Conservation (phyloP, 2,113 vertebrate species). For the Periophthalmodon schlosseri region DNA sequence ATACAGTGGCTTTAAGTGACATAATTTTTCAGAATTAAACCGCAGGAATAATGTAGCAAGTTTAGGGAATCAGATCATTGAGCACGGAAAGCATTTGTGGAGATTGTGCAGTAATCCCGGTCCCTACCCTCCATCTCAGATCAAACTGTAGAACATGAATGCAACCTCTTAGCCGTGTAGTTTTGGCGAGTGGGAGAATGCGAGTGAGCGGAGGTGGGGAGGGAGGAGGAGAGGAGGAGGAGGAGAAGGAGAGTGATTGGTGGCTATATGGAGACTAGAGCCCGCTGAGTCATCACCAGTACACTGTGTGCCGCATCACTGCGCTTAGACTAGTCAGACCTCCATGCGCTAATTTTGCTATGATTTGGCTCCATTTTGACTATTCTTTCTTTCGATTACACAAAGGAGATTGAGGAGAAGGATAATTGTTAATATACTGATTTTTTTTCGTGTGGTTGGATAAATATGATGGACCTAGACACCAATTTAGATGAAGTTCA, state of each 20-base stretch:
- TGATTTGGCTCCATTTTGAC: conserved; percentile 31
- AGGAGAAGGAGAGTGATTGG: conserved; percentile 63
- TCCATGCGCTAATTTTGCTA: conserved; percentile 28
- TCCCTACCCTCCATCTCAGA: not conserved
- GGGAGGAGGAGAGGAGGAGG: conserved; percentile 14
- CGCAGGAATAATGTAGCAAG: not conserved
- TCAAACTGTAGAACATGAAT: not conserved
- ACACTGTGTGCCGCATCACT: conserved; percentile 79
- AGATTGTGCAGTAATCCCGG: not conserved
- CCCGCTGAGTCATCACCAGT: conserved; percentile 80
- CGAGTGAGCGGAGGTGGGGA: conserved; percentile 17
- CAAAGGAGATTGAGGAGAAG: not conserved
- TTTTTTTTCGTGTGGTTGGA: not conserved
- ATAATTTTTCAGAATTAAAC: not conserved
- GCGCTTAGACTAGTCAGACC: conserved; percentile 75
- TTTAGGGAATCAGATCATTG: not conserved
- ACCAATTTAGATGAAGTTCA: not conserved
- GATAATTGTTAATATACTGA: not conserved
- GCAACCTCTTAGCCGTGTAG: conserved; percentile 55
- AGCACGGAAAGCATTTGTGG: not conserved
- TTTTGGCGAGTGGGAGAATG: conserved; percentile 48
- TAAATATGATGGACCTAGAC: not conserved
- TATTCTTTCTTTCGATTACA: conserved; percentile 26
- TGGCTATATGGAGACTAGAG: conserved; percentile 74
- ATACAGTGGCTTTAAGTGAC: not conserved